Evolutionary conservation across 2,797 vertebrate genomes (phyloP), one percentile per base, ranked within the genome.

Genomic region (Coilia nasus): DNA sequence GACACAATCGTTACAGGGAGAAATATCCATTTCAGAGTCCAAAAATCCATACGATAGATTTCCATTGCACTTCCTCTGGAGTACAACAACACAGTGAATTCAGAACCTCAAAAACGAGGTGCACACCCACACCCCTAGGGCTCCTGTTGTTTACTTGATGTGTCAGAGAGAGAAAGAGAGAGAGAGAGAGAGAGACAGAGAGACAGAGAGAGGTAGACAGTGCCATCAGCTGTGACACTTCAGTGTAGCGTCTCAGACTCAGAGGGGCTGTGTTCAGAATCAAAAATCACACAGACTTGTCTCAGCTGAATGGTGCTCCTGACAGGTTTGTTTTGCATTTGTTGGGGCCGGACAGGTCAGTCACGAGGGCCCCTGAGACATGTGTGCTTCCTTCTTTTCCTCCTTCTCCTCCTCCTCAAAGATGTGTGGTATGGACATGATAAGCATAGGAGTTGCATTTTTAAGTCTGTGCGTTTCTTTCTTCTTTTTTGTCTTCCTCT

Each of bases 251-350:
- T 6, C 31, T 78, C 31, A 67, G 25, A 67, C 14, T 67, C 11
- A 78, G 31, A 78, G 71, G 15, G 17, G 14, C 71, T 25, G 31
- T 78, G 71, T 41, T 21, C 71, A 78, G 67, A 75, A 78, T 78
- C 17, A 41, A 6, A 78, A 78, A 44, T 41, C 31, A 14, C 71
- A 19, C 31, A 41, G 71, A 10, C 67, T 75, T 75, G 67, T 2
- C 71, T 78, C 31, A 17, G 25, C 71, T 31, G 10, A 28, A 2
- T 31, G 64, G 71, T 17, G 10, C 31, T 78, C 31, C 71, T 78
- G 71, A 41, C 35, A 78, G 31, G 10, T 78, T 78, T 35, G 64
- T 71, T 71, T 71, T 35, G 10, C 3, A 25, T 31, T 2, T 71
- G 11, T 28, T 28, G 64, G 35, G 35, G 35, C 2, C 35, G n/a